Evolutionary conservation across 2,797 vertebrate species (phyloP).

Genomic region (Enteromius paludinosus): DNA sequence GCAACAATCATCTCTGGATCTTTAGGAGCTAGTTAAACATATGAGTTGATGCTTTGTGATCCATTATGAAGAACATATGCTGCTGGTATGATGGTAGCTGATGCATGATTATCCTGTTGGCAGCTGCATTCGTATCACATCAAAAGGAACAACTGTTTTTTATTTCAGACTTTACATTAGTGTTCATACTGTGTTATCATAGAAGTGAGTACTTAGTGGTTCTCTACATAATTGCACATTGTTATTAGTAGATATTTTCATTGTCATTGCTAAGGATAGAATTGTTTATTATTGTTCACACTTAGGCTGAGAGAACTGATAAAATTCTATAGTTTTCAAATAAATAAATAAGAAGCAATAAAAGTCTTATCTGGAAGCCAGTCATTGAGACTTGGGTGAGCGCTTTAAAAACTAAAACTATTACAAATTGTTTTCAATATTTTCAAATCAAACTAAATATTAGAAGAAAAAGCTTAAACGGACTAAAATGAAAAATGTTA

Average conservation of each 20-base stretch:
- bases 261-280: neutral
- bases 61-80: constrained; percentile 4
- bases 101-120: constrained; percentile 2
- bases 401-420: neutral
- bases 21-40: neutral
- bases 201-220: neutral
- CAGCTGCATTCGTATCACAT: neutral
- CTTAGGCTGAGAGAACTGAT: neutral
- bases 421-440: neutral
- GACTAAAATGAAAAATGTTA: neutral
- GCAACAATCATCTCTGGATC: constrained; percentile 5
- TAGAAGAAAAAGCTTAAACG: neutral
- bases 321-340: neutral
- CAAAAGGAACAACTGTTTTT: neutral
- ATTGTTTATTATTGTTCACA: neutral
- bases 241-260: constrained; percentile 13
- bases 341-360: neutral
- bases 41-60: neutral
- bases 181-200: neutral
- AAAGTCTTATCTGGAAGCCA: neutral
- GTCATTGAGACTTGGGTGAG: neutral
- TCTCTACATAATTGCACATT: neutral
- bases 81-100: neutral
- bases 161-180: neutral
- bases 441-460: neutral